Percentiles rank a stretch among this genome's conserved stretches.
phyloP scores from a whole-genome alignment of 2,797 vertebrate genomes.

The Bradypodion pumilum region DNA sequence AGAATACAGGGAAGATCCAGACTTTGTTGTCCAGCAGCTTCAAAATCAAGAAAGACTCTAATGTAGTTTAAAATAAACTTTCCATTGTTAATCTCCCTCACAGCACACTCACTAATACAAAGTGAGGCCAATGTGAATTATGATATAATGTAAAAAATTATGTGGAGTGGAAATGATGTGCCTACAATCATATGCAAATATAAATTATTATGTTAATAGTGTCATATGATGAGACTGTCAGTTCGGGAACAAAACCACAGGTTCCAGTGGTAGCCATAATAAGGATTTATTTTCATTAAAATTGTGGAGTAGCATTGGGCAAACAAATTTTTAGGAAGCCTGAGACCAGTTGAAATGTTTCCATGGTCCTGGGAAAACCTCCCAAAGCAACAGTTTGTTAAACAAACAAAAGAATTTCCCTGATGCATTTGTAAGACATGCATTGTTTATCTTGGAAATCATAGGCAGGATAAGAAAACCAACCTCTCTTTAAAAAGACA shows the following conservation, averaged over 20 bases:
- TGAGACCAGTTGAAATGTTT: slow-evolving; percentile 27
- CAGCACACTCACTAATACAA: background rate
- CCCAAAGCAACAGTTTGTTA: slow-evolving; percentile 7
- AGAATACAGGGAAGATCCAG: background rate
- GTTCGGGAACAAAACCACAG: slow-evolving; percentile 43
- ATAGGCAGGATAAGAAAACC: rapidly evolving
- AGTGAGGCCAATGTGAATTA: background rate
- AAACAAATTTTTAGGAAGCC: slow-evolving; percentile 45
- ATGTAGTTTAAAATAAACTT: background rate
- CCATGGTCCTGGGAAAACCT: background rate
- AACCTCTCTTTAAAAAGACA: no score
- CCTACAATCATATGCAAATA: background rate
- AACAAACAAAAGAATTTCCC: slow-evolving; percentile 43
- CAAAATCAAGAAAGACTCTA: background rate
- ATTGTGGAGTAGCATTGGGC: background rate
- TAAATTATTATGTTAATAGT: background rate
- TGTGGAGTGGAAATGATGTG: background rate
- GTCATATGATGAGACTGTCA: slow-evolving; percentile 41
- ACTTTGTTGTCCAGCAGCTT: background rate
- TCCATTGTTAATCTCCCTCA: background rate
- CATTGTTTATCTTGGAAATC: background rate
- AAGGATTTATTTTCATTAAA: slow-evolving; percentile 46
- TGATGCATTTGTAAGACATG: background rate
- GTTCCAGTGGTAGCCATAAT: slow-evolving; percentile 34
- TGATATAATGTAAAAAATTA: background rate